These are phyloP conservation scores for Battus philenor DNA, from an alignment of 1,140 invertebrate species.

Conservation along the genomic window DNA sequence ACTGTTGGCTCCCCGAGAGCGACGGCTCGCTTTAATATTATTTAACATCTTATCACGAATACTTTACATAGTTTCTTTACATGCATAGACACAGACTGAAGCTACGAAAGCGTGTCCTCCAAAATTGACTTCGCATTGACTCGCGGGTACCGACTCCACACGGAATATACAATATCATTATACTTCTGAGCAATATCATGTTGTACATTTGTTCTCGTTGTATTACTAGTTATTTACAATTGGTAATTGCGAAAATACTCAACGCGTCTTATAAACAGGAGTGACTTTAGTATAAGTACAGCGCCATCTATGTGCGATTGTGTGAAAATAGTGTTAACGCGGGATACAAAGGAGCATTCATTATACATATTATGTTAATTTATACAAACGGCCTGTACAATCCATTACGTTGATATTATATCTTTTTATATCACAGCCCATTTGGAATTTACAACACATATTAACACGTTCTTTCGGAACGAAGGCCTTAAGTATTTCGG, in stretches of 20 bases:
- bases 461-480: conserved; percentile 66
- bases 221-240: too few relatives aligned
- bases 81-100: conserved; percentile 64
- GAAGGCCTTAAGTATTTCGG: conserved; percentile 57
- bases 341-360: conserved; percentile 46
- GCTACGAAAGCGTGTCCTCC: conserved; percentile 48
- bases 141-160: conserved; percentile 43
- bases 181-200: conserved; percentile 10
- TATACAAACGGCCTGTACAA: conserved; percentile 80
- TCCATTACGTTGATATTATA: conserved; percentile 79
- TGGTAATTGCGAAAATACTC: too few relatives aligned
- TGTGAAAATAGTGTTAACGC: conserved; percentile 41
- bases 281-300: too few relatives aligned
- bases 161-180: conserved; percentile 21
- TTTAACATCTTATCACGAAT: conserved; percentile 66
- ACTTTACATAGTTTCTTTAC: conserved; percentile 51
- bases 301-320: too few relatives aligned
- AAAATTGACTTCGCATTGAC: conserved; percentile 60
- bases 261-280: too few relatives aligned
- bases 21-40: conserved; percentile 47
- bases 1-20: conserved; percentile 62
- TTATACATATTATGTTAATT: conserved; percentile 36
- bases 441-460: conserved; percentile 80
- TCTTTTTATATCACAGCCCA: conserved; percentile 82
- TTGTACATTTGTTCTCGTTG: conserved; percentile 15